Evolutionary conservation across 2,797 vertebrate species (phyloP).

Genomic region (Clarias pachynema): DNA sequence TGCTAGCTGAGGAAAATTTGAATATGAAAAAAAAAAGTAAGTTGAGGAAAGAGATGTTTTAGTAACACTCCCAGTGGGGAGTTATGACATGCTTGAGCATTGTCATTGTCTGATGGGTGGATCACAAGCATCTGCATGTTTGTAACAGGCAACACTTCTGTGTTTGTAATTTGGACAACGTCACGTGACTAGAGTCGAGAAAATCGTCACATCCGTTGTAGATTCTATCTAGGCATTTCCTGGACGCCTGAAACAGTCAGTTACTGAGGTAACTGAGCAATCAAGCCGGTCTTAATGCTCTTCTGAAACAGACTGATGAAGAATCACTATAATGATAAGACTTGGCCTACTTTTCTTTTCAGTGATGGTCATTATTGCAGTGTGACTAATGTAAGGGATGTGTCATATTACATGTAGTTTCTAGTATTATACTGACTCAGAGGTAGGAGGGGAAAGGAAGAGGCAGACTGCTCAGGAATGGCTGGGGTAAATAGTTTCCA

Average conservation of each 20-base stretch:
- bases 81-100: neutral
- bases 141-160: neutral
- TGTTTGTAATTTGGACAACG: neutral
- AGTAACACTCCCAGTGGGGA: conserved; percentile 1
- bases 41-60: conserved; percentile 21
- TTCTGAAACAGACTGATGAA: neutral
- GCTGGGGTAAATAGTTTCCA: conserved; percentile 74
- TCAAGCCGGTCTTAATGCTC: neutral
- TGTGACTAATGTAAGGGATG: conserved; percentile 19
- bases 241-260: conserved; percentile 5
- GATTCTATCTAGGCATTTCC: conserved; percentile 53
- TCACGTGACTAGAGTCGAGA: conserved; percentile 26
- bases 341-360: neutral
- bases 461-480: conserved; percentile 46
- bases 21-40: neutral
- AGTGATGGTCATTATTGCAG: neutral
- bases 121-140: conserved; percentile 35
- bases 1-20: neutral
- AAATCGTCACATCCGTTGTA: conserved; percentile 33
- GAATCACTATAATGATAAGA: neutral
- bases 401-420: conserved; percentile 9
- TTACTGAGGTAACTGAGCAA: neutral
- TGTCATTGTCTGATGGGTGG: conserved; percentile 34
- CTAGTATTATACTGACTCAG: conserved; percentile 30
- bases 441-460: conserved; percentile 29